Evolutionary conservation across 1,140 invertebrate genomes (phyloP).

Genomic region (Neodiprion virginianus): DNA sequence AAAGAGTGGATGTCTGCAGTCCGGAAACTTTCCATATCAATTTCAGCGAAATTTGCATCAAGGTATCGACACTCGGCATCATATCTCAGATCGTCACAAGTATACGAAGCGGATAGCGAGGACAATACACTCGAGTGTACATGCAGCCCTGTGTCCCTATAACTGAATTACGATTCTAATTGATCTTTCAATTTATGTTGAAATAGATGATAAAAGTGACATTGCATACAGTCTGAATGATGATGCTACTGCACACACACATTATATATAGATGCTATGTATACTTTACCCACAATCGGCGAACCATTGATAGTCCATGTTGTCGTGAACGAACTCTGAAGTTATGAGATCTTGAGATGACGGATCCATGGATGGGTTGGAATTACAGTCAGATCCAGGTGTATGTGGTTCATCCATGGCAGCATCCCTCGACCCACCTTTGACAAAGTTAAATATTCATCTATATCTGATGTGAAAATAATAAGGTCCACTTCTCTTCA

Average conservation of each 20-base stretch:
- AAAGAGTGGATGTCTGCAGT: conserved; percentile 90
- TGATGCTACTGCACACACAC: conserved; percentile 9
- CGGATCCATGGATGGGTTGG: conserved; percentile 61
- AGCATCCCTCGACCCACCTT: conserved; percentile 46
- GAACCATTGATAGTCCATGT: conserved; percentile 89
- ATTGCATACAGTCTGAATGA: background rate
- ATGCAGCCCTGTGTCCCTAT: conserved; percentile 76
- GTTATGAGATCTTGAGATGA: conserved; percentile 56
- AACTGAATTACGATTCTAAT: conserved; percentile 62
- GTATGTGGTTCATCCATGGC: conserved; percentile 62
- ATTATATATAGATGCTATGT: conserved; percentile 6
- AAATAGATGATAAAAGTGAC: background rate
- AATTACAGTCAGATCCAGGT: conserved; percentile 69
- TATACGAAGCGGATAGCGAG: conserved; percentile 80
- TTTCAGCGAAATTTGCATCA: conserved; percentile 91
- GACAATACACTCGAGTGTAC: conserved; percentile 82
- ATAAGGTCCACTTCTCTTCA: too few species aligned
- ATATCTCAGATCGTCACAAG: conserved; percentile 75
- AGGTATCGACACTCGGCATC: conserved; percentile 86
- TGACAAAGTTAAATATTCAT: conserved; percentile 28
- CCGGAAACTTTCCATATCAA: conserved; percentile 93
- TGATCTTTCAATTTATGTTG: background rate
- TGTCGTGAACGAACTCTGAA: conserved; percentile 84
- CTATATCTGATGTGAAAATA: too few species aligned
- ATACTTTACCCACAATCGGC: conserved; percentile 79